Evolutionary conservation across 2,888 invertebrate genomes (phyloP), one percentile per base, ranked within the genome.

Genomic region (Chloromyia formosa): DNA sequence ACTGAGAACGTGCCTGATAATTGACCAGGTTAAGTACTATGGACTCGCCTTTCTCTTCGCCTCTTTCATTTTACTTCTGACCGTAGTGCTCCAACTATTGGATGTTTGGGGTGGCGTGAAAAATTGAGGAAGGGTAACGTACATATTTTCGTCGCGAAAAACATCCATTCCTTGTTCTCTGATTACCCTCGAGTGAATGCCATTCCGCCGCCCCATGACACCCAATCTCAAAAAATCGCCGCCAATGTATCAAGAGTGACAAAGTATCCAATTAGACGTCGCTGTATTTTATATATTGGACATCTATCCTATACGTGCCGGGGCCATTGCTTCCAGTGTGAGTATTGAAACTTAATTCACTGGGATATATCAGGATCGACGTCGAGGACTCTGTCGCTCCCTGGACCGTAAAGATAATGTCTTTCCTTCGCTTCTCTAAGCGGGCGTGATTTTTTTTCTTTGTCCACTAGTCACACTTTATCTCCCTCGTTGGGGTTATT

Each of bases 181-280:
- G 49, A n/a, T 49, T 49, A n/a, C 27, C 12, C 12, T 49, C 4
- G 49, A 49, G 12, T 49, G 27, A 7, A 35, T 35, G 27, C 7
- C 27, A 35, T 49, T 49, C 49, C 10, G 49, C 10, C 14, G 12
- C 49, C 5, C 12, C 49, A 49, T n/a, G 49, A 3, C 12, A 49
- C 12, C 27, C 27, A 4, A 35, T 35, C 27, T 35, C 22, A 20
- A 56, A 56, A 35, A 71, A 40, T 20, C 53, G 22, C 53, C 35
- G n/a, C 71, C 66, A 74, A 75, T 76, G 75, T 69, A 76, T 76
- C 76, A 76, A 56, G 69, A 73, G 76, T 76, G 76, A 76, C 76
- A 76, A 76, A 76, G 75, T 76, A 76, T 76, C 76, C 76, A 76
- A 76, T 76, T 76, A 76, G 76, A 76, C 73, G 73, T 69, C 69